Evolutionary conservation across 53 echinoderm and acorn worm genomes (phyloP), one percentile per base, ranked within the genome.

Genomic region (Pentamera pediparva): DNA sequence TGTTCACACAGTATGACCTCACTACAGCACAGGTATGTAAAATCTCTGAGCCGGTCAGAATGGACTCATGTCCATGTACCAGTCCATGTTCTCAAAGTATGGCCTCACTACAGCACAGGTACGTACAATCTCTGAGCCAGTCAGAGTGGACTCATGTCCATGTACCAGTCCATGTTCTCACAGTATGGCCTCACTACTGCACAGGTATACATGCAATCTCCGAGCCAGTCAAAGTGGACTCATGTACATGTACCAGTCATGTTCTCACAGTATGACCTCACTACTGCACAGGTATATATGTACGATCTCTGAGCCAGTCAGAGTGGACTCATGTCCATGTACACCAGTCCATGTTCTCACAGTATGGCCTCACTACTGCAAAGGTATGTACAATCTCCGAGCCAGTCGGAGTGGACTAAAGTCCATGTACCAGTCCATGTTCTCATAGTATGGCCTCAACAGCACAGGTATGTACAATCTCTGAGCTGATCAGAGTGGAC

Each of bases 11-110:
- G n/a, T n/a, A n/a, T n/a, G n/a, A n/a, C n/a, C n/a, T n/a, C n/a
- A n/a, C n/a, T n/a, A n/a, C n/a, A n/a, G n/a, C n/a, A n/a, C n/a
- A n/a, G n/a, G n/a, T n/a, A n/a, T n/a, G n/a, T n/a, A n/a, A n/a
- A n/a, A n/a, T n/a, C n/a, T n/a, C n/a, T n/a, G n/a, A n/a, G 96
- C 96, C 1, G 96, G 96, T 12, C 96, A 95, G 75, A 95, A 90
- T 80, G 96, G 96, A 2, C 82, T 95, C 18, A 95, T 95, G 96
- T 95, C 96, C 24, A 71, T 95, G 39, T 95, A 95, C 37, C 91
- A n/a, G n/a, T n/a, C n/a, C n/a, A n/a, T n/a, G n/a, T n/a, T n/a
- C n/a, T n/a, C n/a, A n/a, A n/a, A n/a, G n/a, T n/a, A n/a, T n/a
- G n/a, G n/a, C n/a, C n/a, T n/a, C n/a, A 91, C 89, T 15, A 95